Percentiles rank a stretch among this genome's conserved stretches.
Conservation (phyloP, 2,113 vertebrate species). For the Zosterops lateralis region DNA sequence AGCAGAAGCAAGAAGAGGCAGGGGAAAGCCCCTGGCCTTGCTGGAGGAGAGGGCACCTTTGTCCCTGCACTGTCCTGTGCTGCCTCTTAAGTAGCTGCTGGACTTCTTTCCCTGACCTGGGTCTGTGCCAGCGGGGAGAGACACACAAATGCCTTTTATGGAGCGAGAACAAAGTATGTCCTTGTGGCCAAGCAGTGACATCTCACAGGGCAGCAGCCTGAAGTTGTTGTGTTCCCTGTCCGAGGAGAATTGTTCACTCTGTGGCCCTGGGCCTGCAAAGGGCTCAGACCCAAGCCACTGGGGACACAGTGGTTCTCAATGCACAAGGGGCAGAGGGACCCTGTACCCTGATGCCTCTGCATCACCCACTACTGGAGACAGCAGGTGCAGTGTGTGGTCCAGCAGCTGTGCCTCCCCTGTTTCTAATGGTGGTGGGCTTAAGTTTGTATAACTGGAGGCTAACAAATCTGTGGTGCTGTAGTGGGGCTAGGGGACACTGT, state of each 20-base stretch:
- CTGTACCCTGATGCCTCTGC: neutral
- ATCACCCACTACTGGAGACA: no score
- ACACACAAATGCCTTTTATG: neutral
- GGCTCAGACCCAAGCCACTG: neutral
- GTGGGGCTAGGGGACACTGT: neutral
- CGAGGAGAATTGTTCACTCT: neutral
- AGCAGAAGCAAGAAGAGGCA: neutral
- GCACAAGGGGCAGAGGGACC: rapidly evolving
- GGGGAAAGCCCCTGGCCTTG: neutral
- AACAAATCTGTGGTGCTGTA: neutral
- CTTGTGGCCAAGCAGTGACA: neutral
- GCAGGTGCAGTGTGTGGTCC: rapidly evolving
- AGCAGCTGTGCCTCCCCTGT: neutral
- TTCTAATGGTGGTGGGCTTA: neutral
- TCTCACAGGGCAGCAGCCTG: neutral
- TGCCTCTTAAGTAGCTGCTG: neutral
- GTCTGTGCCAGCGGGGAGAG: neutral
- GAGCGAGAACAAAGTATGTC: neutral
- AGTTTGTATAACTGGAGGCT: neutral
- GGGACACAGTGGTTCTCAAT: rapidly evolving
- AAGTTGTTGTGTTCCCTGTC: neutral
- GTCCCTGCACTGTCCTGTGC: neutral
- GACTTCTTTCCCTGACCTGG: neutral
- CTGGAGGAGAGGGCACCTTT: neutral
- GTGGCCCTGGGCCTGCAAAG: neutral